Percentiles rank a stretch among this genome's conserved stretches.
Evolutionary conservation across 2,113 vertebrate species (phyloP).

Genomic region (Istiophorus platypterus): DNA sequence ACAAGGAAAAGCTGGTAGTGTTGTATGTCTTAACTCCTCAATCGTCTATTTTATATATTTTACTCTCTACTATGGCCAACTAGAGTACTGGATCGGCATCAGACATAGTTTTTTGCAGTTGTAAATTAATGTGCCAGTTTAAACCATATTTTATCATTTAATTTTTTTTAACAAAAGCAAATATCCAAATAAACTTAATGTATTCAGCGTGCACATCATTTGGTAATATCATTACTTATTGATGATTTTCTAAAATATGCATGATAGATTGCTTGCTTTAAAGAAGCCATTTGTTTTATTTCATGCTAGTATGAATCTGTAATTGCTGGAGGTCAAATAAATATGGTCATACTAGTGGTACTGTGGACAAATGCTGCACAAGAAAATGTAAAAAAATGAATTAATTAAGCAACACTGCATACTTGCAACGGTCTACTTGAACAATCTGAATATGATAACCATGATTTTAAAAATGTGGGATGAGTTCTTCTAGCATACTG

Average conservation of each 20-base stretch:
- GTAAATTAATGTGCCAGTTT: background rate
- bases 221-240: background rate
- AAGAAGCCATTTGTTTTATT: slow-evolving; percentile 10
- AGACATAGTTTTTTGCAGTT: background rate
- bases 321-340: background rate
- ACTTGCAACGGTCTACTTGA: background rate
- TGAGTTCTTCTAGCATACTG: background rate
- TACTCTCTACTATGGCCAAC: background rate
- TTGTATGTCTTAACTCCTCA: background rate
- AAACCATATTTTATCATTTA: background rate
- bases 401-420: background rate
- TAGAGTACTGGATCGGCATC: background rate
- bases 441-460: background rate
- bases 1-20: background rate
- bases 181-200: background rate
- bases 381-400: background rate
- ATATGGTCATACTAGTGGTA: background rate
- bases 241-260: slow-evolving; percentile 9
- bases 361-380: background rate
- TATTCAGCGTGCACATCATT: background rate
- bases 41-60: background rate
- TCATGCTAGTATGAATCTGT: slow-evolving; percentile 5
- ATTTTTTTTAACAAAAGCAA: background rate
- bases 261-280: slow-evolving; percentile 22
- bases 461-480: background rate